Evolutionary conservation across 2,797 vertebrate species (phyloP), one percentile per base, ranked within the genome.

Genomic region (Phataginus tricuspis): DNA sequence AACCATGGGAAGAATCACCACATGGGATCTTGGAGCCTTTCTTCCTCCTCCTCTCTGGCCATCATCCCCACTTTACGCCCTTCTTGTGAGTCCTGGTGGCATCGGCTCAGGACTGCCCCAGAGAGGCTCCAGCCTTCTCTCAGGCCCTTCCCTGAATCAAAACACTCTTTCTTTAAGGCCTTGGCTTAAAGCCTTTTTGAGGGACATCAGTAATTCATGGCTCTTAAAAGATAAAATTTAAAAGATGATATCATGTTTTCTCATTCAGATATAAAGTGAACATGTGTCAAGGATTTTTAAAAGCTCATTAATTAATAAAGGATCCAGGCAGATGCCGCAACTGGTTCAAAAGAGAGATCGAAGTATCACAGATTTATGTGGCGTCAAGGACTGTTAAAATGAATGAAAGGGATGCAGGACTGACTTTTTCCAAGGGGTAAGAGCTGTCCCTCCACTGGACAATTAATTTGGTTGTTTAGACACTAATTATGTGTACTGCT

Each of bases 151-250:
- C 34, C 55, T 37, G 0, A 51, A 27, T 79, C 53, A 69, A 1
- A n/a, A 74, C 34, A 83, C 4, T 69, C 39, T 84, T 74, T 63
- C 61, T 92, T 61, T 14, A 95, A 94, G 49, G 59, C 8, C 21
- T 66, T 63, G 59, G 37, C 29, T 82, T 87, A 80, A 27, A 72
- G 71, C 75, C 12, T 80, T 89, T 92, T 86, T 89, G 72, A 87
- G 18, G 29, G 37, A 31, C 55, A 53, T 57, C 34, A 85, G 21
- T 95, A 92, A 96, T 91, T 93, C 29, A 69, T 68, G 88, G 8
- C 72, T 82, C 27, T 51, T 79, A 75, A 91, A 93, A 78, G n/a
- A 31, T 78, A 59, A 39, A 83, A 78, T 92, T 90, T 91, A 34
- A 91, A 84, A 71, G 68, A 79, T 78, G 45, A 27, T 19, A 34